These are phyloP conservation scores for Galeruca laticollis DNA, from an alignment of 2,888 invertebrate species.

Conservation along the genomic window DNA sequence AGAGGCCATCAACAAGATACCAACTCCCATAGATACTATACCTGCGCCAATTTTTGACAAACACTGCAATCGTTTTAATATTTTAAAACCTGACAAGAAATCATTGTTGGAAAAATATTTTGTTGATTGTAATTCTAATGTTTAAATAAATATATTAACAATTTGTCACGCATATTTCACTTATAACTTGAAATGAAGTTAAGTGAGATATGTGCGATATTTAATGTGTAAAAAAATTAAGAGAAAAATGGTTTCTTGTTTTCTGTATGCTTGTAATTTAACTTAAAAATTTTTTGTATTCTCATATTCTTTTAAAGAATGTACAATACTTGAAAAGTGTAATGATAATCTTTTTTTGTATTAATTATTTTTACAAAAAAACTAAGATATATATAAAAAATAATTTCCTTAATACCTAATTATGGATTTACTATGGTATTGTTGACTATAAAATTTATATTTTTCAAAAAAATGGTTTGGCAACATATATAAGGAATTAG, in stretches of 20 bases:
- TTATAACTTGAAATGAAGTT: background rate
- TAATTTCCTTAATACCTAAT: background rate
- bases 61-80: slow-evolving; percentile 59
- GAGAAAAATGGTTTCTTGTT: slow-evolving; percentile 16
- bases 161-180: background rate
- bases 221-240: slow-evolving; percentile 10
- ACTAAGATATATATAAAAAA: background rate
- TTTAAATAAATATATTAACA: slow-evolving; percentile 26
- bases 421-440: too few relatives aligned
- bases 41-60: slow-evolving; percentile 60
- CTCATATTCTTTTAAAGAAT: slow-evolving; percentile 7
- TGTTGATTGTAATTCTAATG: slow-evolving; percentile 50
- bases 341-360: background rate
- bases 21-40: slow-evolving; percentile 61
- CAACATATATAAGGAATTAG: too few relatives aligned
- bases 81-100: slow-evolving; percentile 56
- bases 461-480: too few relatives aligned
- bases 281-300: slow-evolving; percentile 6
- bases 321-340: slow-evolving; percentile 12
- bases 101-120: slow-evolving; percentile 60
- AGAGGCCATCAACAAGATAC: slow-evolving; percentile 54
- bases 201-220: background rate
- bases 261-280: slow-evolving; percentile 24
- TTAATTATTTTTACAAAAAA: background rate
- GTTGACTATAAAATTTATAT: too few relatives aligned